Evolutionary conservation across 1,140 invertebrate genomes (phyloP).

Genomic region (Drosophila arawakana): DNA sequence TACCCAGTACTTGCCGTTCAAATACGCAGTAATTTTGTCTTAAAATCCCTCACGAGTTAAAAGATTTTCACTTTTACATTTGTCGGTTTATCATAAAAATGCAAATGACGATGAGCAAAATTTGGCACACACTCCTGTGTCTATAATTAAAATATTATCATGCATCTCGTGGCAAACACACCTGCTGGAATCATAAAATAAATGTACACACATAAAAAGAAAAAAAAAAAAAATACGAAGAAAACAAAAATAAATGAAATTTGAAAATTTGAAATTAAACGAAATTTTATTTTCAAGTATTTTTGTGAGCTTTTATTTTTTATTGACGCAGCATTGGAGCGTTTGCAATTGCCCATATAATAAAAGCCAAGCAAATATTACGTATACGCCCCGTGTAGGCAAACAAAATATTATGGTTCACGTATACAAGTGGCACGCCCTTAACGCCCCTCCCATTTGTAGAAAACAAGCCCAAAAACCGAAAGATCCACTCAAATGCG

Average conservation of each 20-base stretch:
- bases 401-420: constrained; percentile 71
- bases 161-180: constrained; percentile 51
- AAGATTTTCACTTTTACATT: neutral
- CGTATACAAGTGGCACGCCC: constrained; percentile 63
- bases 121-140: neutral
- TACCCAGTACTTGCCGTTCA: neutral
- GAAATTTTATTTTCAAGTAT: constrained; percentile 74
- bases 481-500: constrained; percentile 40
- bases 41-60: neutral
- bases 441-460: constrained; percentile 5
- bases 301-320: constrained; percentile 39
- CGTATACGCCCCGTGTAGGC: constrained; percentile 63
- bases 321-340: constrained; percentile 57
- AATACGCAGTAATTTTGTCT: neutral
- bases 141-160: constrained; percentile 71
- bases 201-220: constrained; percentile 46
- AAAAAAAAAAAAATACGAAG: constrained; percentile 68
- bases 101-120: constrained; percentile 1
- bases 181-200: constrained; percentile 53
- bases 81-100: neutral
- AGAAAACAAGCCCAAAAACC: neutral
- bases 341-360: constrained; percentile 69
- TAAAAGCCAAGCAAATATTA: constrained; percentile 73
- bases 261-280: constrained; percentile 77
- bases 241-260: constrained; percentile 67